Evolutionary conservation across 2,797 vertebrate genomes (phyloP).

Genomic region (Hapalemur alaotrensis): DNA sequence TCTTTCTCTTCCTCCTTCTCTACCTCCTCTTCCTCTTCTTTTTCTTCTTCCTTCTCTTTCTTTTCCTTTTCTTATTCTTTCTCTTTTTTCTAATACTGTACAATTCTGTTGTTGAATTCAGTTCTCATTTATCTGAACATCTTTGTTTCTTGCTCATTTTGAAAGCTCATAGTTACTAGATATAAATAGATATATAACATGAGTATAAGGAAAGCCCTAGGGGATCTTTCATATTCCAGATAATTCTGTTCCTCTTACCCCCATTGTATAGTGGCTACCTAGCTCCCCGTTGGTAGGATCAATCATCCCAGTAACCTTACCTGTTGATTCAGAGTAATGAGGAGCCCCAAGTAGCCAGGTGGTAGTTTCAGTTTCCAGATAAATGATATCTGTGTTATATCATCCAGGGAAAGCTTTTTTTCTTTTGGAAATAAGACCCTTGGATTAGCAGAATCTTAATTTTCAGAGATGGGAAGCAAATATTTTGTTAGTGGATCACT

Average conservation of each 20-base stretch:
- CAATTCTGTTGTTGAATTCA: neutral
- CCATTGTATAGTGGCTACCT: neutral
- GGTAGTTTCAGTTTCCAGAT: neutral
- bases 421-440: neutral
- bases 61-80: neutral
- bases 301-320: neutral
- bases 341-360: neutral
- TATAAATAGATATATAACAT: neutral
- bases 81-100: neutral
- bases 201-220: neutral
- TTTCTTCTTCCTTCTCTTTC: neutral
- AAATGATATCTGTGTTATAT: neutral
- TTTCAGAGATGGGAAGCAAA: conserved; percentile 2
- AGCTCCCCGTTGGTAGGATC: neutral
- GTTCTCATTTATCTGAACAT: neutral
- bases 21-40: neutral
- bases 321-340: neutral
- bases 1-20: neutral
- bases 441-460: neutral
- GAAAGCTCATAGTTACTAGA: neutral
- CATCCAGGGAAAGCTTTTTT: neutral
- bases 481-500: neutral
- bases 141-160: neutral
- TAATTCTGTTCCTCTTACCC: neutral
- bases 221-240: neutral